Evolutionary conservation across 2,888 invertebrate species (phyloP), one percentile per base, ranked within the genome.

Genomic region (Iselma pallidipennis): DNA sequence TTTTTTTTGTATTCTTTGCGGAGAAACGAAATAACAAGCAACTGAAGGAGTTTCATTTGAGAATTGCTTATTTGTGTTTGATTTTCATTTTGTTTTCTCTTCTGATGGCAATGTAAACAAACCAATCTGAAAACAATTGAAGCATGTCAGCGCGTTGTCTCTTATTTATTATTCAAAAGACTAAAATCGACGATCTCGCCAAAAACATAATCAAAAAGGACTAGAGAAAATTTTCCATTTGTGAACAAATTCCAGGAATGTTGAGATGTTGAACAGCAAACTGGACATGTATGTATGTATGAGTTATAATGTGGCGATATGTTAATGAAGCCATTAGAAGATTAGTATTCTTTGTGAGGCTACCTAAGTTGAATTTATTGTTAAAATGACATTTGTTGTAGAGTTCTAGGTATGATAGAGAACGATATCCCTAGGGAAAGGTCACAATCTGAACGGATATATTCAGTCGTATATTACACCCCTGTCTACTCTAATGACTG

Each of bases 401-500:
- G 65, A 63, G 59, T 65, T 59, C 52, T 67, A 65, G 54, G 62
- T 65, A 65, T 60, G 66, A 66, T 70, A 67, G 66, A 64, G 65
- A 64, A 63, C 54, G 64, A 49, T 59, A 66, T 66, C 65, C 65
- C 53, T 54, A 55, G 68, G 65, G 61, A 64, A 61, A 59, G 65
- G 67, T 64, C 59, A 64, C 66, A 69, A 66, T 71, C 65, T 61
- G 60, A 69, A 69, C 68, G 69, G 69, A 71, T 71, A 70, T 67
- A 68, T 67, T 68, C 67, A 63, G 59, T 62, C 68, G 66, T 70
- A 71, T 70, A 69, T 71, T 65, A 70, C 65, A 71, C 69, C 71
- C 71, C 64, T 71, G 71, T 71, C 71, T 67, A 61, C 65, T 67
- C 63, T 70, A 68, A 71, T 70, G 68, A 68, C 68, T 68, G 71